Conservation (phyloP, 2,888 invertebrate genomes). For the Eupithecia subumbrata region DNA sequence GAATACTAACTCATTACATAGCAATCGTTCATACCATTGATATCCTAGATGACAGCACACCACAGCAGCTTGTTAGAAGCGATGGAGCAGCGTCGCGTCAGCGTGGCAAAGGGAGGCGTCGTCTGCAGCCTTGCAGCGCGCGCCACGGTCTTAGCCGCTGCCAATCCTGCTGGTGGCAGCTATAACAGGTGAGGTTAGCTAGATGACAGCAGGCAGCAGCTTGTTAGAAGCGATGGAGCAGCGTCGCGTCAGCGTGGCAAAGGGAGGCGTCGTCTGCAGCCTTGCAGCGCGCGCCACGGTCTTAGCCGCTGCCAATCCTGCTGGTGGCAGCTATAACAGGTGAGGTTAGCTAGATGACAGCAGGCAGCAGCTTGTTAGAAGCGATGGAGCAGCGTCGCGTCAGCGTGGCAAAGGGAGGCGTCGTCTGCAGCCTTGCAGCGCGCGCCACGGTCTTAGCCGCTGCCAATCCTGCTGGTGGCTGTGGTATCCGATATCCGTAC, state of each 20-base stretch:
- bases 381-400: constrained; percentile 85
- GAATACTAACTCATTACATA: background rate
- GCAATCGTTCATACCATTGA: background rate
- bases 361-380: background rate
- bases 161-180: constrained; percentile 95
- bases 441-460: constrained; percentile 95
- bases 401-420: constrained; percentile 47
- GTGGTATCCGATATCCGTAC: too few relatives aligned
- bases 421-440: constrained; percentile 91
- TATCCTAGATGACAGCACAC: constrained; percentile 68
- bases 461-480: constrained; percentile 94
- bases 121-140: constrained; percentile 92
- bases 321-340: constrained; percentile 93
- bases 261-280: constrained; percentile 86
- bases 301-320: constrained; percentile 96
- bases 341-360: constrained; percentile 1
- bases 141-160: constrained; percentile 95
- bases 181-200: constrained; percentile 85
- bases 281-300: constrained; percentile 93
- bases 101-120: constrained; percentile 95
- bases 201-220: background rate
- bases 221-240: constrained; percentile 72
- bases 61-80: constrained; percentile 92
- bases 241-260: constrained; percentile 73
- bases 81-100: constrained; percentile 97